Evolutionary conservation across 2,797 vertebrate species (phyloP).

Genomic region (Gallinago nigripennis): DNA sequence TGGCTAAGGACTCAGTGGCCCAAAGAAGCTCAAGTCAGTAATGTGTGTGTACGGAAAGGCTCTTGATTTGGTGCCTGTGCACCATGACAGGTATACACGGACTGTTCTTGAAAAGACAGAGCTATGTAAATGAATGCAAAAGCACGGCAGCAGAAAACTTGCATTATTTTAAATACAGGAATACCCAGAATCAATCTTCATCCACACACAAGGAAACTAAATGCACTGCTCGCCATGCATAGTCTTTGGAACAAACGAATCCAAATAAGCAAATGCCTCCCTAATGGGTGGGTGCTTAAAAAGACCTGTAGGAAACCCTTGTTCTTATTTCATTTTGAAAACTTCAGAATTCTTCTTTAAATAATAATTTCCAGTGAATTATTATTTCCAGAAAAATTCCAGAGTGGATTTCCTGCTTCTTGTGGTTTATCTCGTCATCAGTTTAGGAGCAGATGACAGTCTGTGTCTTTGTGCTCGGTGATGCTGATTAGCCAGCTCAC

Average conservation of each 20-base stretch:
- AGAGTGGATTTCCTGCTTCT: neutral
- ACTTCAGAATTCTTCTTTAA: neutral
- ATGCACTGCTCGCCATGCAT: neutral
- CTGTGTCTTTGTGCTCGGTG: neutral
- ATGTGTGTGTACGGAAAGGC: neutral
- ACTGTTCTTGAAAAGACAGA: neutral
- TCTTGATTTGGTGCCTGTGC: neutral
- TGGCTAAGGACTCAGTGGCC: neutral
- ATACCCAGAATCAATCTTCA: neutral
- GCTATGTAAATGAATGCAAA: neutral
- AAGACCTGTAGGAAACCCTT: neutral
- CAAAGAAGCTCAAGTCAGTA: neutral
- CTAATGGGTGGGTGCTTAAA: neutral
- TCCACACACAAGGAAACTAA: neutral
- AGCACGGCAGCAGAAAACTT: neutral
- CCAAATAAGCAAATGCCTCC: neutral
- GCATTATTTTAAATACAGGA: neutral
- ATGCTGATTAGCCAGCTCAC: accelerated
- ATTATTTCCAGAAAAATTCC: neutral
- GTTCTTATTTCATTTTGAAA: neutral
- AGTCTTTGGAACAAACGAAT: neutral
- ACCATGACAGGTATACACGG: neutral
- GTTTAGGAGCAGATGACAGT: neutral
- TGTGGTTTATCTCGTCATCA: neutral
- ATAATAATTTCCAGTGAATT: neutral